These are phyloP conservation scores for Hipparchia sbordonii DNA, from an alignment of 2,888 invertebrate species.

Conservation along the genomic window DNA sequence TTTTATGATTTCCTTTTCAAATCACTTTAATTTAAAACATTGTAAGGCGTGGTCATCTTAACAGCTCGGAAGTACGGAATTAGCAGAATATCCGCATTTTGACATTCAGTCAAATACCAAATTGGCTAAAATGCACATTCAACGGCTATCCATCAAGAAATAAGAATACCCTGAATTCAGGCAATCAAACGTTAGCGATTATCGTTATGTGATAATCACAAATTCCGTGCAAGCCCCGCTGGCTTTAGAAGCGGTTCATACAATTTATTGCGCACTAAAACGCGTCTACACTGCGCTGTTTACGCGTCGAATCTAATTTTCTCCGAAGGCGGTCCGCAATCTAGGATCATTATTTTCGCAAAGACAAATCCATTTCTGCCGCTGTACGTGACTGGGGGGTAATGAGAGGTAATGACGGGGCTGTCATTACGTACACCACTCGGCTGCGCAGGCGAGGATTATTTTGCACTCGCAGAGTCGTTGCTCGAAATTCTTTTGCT, in stretches of 20 bases:
- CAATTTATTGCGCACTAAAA: slow-evolving; percentile 31
- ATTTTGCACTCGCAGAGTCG: slow-evolving; percentile 26
- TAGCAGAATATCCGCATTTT: no score
- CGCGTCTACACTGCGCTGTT: slow-evolving; percentile 59
- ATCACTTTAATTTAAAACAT: no score
- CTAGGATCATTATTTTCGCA: slow-evolving; percentile 80
- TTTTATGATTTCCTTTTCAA: no score
- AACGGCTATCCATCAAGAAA: no score
- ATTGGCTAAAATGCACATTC: no score
- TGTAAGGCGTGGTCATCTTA: no score
- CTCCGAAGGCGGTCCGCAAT: slow-evolving; percentile 78
- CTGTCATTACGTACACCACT: slow-evolving; percentile 69
- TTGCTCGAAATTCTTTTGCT: slow-evolving; percentile 7
- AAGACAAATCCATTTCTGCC: slow-evolving; percentile 81
- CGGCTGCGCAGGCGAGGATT: slow-evolving; percentile 49
- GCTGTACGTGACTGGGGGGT: slow-evolving; percentile 78
- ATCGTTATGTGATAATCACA: no score
- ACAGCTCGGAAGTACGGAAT: no score
- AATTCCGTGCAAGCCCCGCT: no score
- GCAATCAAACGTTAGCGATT: no score
- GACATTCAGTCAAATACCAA: no score
- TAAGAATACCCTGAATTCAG: no score
- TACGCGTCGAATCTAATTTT: slow-evolving; percentile 77
- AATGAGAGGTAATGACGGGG: slow-evolving; percentile 78
- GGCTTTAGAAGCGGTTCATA: slow-evolving; percentile 1